Evolutionary conservation across 1,140 invertebrate species (phyloP), one percentile per base, ranked within the genome.

Genomic region (Bradynema listronoti): DNA sequence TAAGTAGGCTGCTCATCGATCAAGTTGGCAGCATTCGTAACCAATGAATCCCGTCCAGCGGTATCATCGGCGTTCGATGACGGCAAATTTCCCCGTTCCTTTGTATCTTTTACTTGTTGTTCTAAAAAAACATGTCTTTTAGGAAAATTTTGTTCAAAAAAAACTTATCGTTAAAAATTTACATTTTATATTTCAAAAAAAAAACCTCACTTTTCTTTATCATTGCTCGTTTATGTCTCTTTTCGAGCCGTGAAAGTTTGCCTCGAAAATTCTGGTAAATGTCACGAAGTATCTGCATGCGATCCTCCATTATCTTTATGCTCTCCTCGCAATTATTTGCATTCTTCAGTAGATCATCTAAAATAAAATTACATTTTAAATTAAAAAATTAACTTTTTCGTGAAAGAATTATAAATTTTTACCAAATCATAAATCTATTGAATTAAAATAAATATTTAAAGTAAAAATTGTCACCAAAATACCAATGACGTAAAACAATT

Each of bases 251-350:
- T 9, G 47, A 19, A 3, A 50, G 34, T 29, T 50, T 50, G 16
- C n/a, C 47, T 19, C 47, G 4, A 27, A 30, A 50, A n/a, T n/a
- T 50, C 47, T 50, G 47, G 27, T 50, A 50, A 3, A 50, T 29
- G 47, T 50, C 47, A 19, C 47, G 42, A 22, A 43, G 42, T 43
- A n/a, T 5, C 34, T 50, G 47, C 47, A 50, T 50, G 5, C 47
- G 16, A n/a, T 50, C 47, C 34, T 50, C 47, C 16, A 50, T 50
- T 16, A 50, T 24, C 34, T 50, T 50, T 9, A 50, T 50, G 42
- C 27, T 43, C 11, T 7, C 47, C 29, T 50, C 34, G n/a, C 16
- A 19, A 27, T 50, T 24, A 30, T 50, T 32, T n/a, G 16, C 16
- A 50, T 25, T 29, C 2, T 50, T 27, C 19, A 50, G 19, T 4